These are phyloP conservation scores for Helostoma temminkii DNA, from an alignment of 2,797 vertebrate species.

Conservation along the genomic window DNA sequence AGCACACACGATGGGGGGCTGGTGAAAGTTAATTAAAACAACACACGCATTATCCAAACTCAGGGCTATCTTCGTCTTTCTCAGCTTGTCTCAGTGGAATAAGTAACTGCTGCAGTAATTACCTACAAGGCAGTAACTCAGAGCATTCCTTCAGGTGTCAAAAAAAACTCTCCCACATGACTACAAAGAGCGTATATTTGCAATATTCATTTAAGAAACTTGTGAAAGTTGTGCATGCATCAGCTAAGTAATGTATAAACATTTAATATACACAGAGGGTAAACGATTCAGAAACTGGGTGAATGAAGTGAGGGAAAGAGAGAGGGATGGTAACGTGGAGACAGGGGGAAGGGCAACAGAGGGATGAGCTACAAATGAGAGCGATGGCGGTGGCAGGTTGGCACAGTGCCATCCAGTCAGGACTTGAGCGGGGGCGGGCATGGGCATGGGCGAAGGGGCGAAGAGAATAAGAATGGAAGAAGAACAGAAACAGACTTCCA, in stretches of 20 bases:
- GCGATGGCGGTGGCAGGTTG: slow-evolving; percentile 95
- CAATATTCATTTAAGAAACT: slow-evolving; percentile 8
- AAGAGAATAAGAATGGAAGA: slow-evolving; percentile 83
- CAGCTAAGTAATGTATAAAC: slow-evolving; percentile 5
- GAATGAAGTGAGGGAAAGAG: slow-evolving; percentile 67
- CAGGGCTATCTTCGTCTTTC: slow-evolving; percentile 63
- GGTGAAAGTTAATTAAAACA: slow-evolving; percentile 83
- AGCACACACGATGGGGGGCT: slow-evolving; percentile 64
- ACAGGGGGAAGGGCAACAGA: slow-evolving; percentile 89
- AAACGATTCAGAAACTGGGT: slow-evolving; percentile 64
- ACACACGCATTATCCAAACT: slow-evolving; percentile 77
- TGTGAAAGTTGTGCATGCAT: slow-evolving; percentile 23
- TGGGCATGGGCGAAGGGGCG: slow-evolving; percentile 82
- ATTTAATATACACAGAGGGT: slow-evolving; percentile 32
- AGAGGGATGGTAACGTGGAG: slow-evolving; percentile 76
- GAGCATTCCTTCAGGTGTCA: slow-evolving; percentile 76
- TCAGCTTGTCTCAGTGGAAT: slow-evolving; percentile 77
- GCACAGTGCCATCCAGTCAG: slow-evolving; percentile 99
- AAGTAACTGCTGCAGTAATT: slow-evolving; percentile 78
- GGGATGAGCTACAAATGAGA: slow-evolving; percentile 96
- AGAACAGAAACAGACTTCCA: slow-evolving; percentile 81
- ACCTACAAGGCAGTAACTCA: slow-evolving; percentile 60
- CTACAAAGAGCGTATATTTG: slow-evolving; percentile 22
- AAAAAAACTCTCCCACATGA: slow-evolving; percentile 61
- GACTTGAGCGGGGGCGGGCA: slow-evolving; percentile 91